Conservation (phyloP, 2,888 invertebrate species). For the Lithophane leautieri region DNA sequence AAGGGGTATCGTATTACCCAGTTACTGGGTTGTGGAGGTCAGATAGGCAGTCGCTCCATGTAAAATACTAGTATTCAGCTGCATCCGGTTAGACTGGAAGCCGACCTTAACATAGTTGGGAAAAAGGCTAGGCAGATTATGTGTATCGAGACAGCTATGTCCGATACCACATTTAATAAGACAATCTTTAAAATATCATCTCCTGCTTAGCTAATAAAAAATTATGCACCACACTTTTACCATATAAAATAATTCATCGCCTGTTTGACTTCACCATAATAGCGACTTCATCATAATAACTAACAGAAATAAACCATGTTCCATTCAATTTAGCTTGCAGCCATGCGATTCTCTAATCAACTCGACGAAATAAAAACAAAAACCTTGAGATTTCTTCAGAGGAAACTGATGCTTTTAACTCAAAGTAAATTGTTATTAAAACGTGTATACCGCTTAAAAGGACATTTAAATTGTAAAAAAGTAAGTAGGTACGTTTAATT, state of each 20-base stretch:
- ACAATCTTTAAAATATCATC: too few relatives aligned
- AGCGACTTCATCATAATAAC: not conserved
- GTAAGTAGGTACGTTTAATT: too few relatives aligned
- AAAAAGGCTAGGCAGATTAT: too few relatives aligned
- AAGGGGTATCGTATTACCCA: too few relatives aligned
- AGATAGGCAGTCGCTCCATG: too few relatives aligned
- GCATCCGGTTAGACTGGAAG: too few relatives aligned
- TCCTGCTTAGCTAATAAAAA: not conserved
- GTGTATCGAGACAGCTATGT: too few relatives aligned
- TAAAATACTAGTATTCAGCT: too few relatives aligned
- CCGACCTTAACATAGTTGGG: too few relatives aligned
- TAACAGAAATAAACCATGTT: constrained; percentile 22
- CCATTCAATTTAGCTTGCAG: constrained; percentile 36
- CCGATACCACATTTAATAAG: too few relatives aligned
- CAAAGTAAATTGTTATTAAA: constrained; percentile 11
- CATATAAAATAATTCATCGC: not conserved
- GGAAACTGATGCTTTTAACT: not conserved
- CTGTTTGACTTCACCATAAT: not conserved
- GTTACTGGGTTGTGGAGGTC: too few relatives aligned
- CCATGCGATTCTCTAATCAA: constrained; percentile 34
- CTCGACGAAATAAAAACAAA: constrained; percentile 5
- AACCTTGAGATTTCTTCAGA: not conserved
- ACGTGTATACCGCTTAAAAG: not conserved
- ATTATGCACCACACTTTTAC: not conserved
- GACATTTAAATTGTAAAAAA: not conserved